Base-by-base conservation (phyloP, 2,888 invertebrate species). In the Brachyptera risi region DNA sequence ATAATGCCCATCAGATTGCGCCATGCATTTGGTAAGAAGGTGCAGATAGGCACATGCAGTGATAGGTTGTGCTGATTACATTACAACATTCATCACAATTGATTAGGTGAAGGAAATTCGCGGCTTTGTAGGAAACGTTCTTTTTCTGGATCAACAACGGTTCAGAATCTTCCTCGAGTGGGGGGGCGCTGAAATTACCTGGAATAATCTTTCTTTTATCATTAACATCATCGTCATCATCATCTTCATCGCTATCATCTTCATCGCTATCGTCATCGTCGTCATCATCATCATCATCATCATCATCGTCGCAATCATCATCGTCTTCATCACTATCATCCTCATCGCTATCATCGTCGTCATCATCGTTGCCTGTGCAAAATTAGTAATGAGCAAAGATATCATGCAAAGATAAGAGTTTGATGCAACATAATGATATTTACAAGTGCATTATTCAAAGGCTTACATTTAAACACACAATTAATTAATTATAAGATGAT, bases 241-340 rank as follows among this genome's bases (percentile, higher is more conserved):
- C 67, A 40, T 63, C 35, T 26, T 44, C 58, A 44, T 57, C 54
- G 38, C 56, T 47, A 59, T 59, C 59, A 59, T 62, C 59, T 19
- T 62, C 59, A 37, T 75, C 72, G 63, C 75, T 74, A 63, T 76
- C 75, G 21, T 78, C 74, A 56, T 75, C 73, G 50, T 77, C 71
- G 7, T 77, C 71, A 42, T 76, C 77, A 65, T 78, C 77, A 15
- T 81, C 77, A 35, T 82, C 78, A 3, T 82, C 79, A 64, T 80
- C 75, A 60, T 78, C 76, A 63, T 79, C 76, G 59, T 80, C 75
- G 1, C 79, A 75, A 1, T 80, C 76, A 7, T 80, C 76, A 9
- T 79, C 74, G 17, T 78, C 76, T 65, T 74, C 75, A 67, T 74
- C 72, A 5, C 76, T 71, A 23, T 78, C 74, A 1, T 76, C 74